Conservation (phyloP, 1,140 invertebrate species). For the Radopholus similis region DNA sequence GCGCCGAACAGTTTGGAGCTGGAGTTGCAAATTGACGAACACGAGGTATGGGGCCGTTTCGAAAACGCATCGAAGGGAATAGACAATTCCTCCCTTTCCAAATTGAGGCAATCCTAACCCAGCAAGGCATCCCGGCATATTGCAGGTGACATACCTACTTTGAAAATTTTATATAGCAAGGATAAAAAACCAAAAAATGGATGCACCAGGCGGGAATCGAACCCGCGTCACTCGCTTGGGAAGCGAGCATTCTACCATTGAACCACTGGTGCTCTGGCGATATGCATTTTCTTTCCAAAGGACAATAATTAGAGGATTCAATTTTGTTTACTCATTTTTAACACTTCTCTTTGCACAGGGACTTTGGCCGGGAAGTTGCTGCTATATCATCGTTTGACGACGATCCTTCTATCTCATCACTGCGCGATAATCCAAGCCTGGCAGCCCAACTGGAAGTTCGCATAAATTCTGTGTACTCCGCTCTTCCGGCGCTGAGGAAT, state of each 20-base stretch:
- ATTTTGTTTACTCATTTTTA: background rate
- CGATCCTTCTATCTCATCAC: background rate
- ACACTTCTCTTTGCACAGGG: background rate
- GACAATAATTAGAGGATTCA: background rate
- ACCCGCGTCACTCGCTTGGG: no score
- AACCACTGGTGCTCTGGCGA: no score
- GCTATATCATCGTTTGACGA: slow-evolving; percentile 11
- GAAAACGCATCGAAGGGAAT: no score
- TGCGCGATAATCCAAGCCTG: slow-evolving; percentile 25
- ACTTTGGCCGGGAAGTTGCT: background rate
- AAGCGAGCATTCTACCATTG: no score
- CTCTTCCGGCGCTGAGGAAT: background rate
- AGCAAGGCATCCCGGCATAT: slow-evolving; percentile 21
- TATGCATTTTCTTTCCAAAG: no score
- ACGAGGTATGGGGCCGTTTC: slow-evolving; percentile 27
- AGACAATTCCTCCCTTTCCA: background rate
- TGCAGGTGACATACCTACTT: slow-evolving; percentile 6
- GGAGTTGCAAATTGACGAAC: slow-evolving; percentile 18
- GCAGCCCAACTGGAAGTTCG: slow-evolving; percentile 2
- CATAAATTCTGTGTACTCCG: slow-evolving; percentile 2
- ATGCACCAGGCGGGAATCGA: no score
- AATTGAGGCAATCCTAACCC: slow-evolving; percentile 31
- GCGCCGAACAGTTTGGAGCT: background rate
- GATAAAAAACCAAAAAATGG: no score
- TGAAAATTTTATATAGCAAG: background rate